Base-by-base conservation (phyloP, 2,113 vertebrate species). In the Carlito syrichta region DNA sequence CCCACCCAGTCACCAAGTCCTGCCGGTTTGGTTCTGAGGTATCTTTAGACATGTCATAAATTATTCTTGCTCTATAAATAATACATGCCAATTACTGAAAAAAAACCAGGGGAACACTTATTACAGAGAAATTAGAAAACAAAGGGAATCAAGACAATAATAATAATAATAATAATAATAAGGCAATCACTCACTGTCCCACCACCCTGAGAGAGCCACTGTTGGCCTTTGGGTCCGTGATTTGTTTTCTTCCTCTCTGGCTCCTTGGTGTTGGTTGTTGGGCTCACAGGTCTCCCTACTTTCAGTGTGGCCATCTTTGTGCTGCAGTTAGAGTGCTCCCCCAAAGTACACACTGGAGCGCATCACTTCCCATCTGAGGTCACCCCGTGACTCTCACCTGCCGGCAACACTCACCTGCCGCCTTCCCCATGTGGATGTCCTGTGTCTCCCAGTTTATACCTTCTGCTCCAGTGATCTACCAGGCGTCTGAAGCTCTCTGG, bases 91-190 rank as follows among this genome's bases (percentile, higher is more conserved):
- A 76, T 56, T 52, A 95, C 3, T 91, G 14, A 86, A 48, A 89
- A 91, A 83, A 78, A 4, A 68, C n/a, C n/a, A n/a, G n/a, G 66
- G 77, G 96, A 96, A 94, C 45, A 71, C 19, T 69, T 97, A 66
- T 79, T 38, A 62, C 3, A 76, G 58, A 82, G 48, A 77, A 85
- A 85, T 73, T 87, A 50, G 54, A 86, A 91, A 86, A 89, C 45
- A 73, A 5, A 35, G 58, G 32, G 62, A 30, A 88, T n/a, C 12
- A 63, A 71, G 56, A 48, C n/a, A n/a, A n/a, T n/a, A n/a, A n/a
- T n/a, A n/a, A n/a, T n/a, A n/a, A n/a, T n/a, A n/a, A n/a, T n/a
- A n/a, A n/a, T n/a, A n/a, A 16, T 1, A 7, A 58, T 20, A 58
- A 43, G 25, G n/a, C 66, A 79, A 60, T 69, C 1, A 0, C 32